Evolutionary conservation across 30 jellyfish, hydroid and myxozoan species (phyloP).

Genomic region (Turritopsis dohrnii): DNA sequence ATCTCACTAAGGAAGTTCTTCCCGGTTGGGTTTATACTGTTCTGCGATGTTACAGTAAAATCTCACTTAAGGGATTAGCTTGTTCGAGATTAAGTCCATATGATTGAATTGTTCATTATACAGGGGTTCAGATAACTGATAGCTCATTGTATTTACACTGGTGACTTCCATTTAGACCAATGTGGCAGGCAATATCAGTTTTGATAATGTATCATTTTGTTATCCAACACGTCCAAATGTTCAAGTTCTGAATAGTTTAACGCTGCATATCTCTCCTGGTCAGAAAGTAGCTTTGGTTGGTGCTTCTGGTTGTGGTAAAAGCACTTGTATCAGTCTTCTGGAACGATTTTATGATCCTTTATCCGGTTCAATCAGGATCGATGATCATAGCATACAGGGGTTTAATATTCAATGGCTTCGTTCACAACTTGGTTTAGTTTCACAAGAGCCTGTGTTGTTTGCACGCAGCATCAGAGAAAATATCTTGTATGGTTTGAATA

Average conservation of each 20-base stretch:
- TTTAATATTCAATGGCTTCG: slow-evolving; percentile 84
- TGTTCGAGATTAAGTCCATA: no score
- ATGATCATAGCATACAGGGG: slow-evolving; percentile 51
- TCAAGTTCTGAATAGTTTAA: slow-evolving; percentile 49
- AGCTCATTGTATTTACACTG: not conserved
- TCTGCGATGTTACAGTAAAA: no score
- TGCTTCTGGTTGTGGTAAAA: slow-evolving; percentile 94
- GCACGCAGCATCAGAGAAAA: slow-evolving; percentile 84
- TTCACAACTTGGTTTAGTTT: slow-evolving; percentile 81
- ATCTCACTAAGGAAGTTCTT: no score
- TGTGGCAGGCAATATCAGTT: slow-evolving; percentile 54
- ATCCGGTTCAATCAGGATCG: slow-evolving; percentile 54
- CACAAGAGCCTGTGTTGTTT: slow-evolving; percentile 96
- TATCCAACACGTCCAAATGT: slow-evolving; percentile 91
- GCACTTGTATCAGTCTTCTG: slow-evolving; percentile 72
- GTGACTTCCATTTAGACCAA: slow-evolving; percentile 27
- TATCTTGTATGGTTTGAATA: slow-evolving; percentile 70
- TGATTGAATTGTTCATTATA: no score
- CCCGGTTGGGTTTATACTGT: no score
- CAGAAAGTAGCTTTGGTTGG: slow-evolving; percentile 94
- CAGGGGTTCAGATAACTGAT: no score
- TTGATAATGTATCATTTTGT: slow-evolving; percentile 48
- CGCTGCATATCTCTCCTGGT: slow-evolving; percentile 53
- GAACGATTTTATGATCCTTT: slow-evolving; percentile 78
- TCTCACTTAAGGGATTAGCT: no score